Evolutionary conservation across 2,888 invertebrate genomes (phyloP).

Genomic region (Abrostola triplasia): DNA sequence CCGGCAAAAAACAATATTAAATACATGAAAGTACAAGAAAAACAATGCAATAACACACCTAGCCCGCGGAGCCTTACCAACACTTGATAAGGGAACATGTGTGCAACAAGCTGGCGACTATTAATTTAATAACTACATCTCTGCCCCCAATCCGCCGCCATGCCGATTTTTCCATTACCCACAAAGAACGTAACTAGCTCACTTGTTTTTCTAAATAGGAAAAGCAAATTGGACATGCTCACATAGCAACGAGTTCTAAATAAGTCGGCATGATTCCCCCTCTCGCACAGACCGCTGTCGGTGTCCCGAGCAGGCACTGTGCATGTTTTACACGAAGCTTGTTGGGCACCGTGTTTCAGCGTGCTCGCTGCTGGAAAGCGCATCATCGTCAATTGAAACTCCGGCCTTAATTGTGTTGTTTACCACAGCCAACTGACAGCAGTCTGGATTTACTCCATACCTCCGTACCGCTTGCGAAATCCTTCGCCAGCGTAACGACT

Average conservation of each 20-base stretch:
- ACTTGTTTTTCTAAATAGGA: slow-evolving; percentile 59
- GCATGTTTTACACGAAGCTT: slow-evolving; percentile 17
- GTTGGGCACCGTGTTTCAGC: slow-evolving; percentile 23
- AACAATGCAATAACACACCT: background rate
- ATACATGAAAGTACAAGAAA: slow-evolving; percentile 15
- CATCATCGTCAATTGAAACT: slow-evolving; percentile 64
- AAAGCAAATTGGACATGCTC: slow-evolving; percentile 55
- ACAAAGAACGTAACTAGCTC: slow-evolving; percentile 49
- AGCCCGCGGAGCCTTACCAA: slow-evolving; percentile 17
- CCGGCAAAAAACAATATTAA: slow-evolving; percentile 21
- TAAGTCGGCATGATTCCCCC: slow-evolving; percentile 39
- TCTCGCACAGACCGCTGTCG: slow-evolving; percentile 9
- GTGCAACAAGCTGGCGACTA: slow-evolving; percentile 33
- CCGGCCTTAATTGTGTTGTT: slow-evolving; percentile 77
- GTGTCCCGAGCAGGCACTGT: slow-evolving; percentile 38
- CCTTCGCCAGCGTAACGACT: slow-evolving; percentile 25
- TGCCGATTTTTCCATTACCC: slow-evolving; percentile 42
- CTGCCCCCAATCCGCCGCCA: slow-evolving; percentile 29
- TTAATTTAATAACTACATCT: slow-evolving; percentile 31
- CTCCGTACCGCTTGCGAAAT: slow-evolving; percentile 40
- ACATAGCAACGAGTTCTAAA: slow-evolving; percentile 59
- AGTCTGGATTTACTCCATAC: slow-evolving; percentile 70
- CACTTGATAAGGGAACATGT: slow-evolving; percentile 25
- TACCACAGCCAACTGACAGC: slow-evolving; percentile 68
- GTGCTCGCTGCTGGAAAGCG: slow-evolving; percentile 55